Evolutionary conservation across 2,888 invertebrate genomes (phyloP), one percentile per base, ranked within the genome.

Genomic region (Mimas tiliae): DNA sequence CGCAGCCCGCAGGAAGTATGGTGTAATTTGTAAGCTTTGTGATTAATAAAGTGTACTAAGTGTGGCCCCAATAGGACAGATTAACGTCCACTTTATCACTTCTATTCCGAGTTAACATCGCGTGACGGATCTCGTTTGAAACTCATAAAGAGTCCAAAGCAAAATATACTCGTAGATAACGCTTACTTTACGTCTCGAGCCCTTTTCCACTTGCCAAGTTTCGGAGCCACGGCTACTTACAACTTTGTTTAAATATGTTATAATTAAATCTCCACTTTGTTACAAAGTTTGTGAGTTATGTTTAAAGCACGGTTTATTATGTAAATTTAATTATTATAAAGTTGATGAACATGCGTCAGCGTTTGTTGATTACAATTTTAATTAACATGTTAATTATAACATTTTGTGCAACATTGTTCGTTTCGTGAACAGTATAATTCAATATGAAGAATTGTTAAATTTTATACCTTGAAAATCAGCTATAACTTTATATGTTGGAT

Each of bases 1-100:
- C 84, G 53, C 53, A 16, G 86, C 91, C 53, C 58, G 86, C 91
- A 91, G 93, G 93, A 93, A 93, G 92, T 89, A 86, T 86, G 86
- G 83, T 82, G 91, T 93, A 92, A 93, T 93, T 93, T 93, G 93
- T 93, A 91, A 91, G 89, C 90, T 91, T 93, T 93, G 91, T 93
- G 93, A 93, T 93, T 93, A 93, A 93, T 93, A 93, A 93, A 93
- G 86, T 90, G 91, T 89, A 91, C 91, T 93, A 93, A 93, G 91
- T 93, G 93, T 87, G 91, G 87, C 93, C 89, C 91, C 90, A 93
- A 92, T 92, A 89, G 91, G 89, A 92, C 90, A 92, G 93, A 93
- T 93, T 93, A 93, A 93, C 91, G 92, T 87, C 83, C 93, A 91
- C 88, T 93, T 93, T 93, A 93, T 93, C 93, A 93, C 93, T 88